A percentile compares a stretch with the other conserved stretches of the same genome.
Conservation (phyloP, 2,888 invertebrate genomes). For the Drosophila algonquin region DNA sequence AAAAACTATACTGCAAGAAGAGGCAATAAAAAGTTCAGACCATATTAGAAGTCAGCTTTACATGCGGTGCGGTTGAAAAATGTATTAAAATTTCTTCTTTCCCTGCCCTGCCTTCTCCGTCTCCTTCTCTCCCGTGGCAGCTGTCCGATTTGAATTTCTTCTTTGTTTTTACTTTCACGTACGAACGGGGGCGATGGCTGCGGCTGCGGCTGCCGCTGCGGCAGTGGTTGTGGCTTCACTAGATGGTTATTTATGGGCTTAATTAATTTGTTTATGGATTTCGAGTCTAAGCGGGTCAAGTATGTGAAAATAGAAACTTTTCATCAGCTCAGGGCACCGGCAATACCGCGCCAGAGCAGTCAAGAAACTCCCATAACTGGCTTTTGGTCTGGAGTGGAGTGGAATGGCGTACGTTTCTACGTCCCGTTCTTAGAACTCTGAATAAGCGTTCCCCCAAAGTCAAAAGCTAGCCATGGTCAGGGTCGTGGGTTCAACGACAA, state of each 20-base stretch:
- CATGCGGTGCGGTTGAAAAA: slow-evolving; percentile 66
- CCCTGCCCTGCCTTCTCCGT: background rate
- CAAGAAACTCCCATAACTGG: slow-evolving; percentile 15
- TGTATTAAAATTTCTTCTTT: slow-evolving; percentile 53
- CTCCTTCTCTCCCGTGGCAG: slow-evolving; percentile 17
- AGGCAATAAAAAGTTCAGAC: slow-evolving; percentile 72
- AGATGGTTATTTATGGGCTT: slow-evolving; percentile 65
- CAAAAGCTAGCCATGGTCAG: slow-evolving; percentile 37
- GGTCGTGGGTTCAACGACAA: slow-evolving; percentile 42
- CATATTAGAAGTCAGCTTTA: slow-evolving; percentile 78
- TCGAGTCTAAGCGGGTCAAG: slow-evolving; percentile 64
- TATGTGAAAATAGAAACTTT: slow-evolving; percentile 61
- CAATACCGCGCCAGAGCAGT: background rate
- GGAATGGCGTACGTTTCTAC: background rate
- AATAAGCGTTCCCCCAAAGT: slow-evolving; percentile 8
- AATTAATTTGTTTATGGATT: slow-evolving; percentile 70
- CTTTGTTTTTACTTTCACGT: slow-evolving; percentile 75
- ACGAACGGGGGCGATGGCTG: slow-evolving; percentile 55
- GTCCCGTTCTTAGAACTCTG: slow-evolving; percentile 19
- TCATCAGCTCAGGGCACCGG: slow-evolving; percentile 35
- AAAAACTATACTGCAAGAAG: background rate
- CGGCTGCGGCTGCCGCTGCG: background rate
- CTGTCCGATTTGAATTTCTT: slow-evolving; percentile 61
- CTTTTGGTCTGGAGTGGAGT: slow-evolving; percentile 13
- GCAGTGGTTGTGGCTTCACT: background rate